Conservation (phyloP, 2,797 vertebrate species). For the Sebastes taczanowskii region DNA sequence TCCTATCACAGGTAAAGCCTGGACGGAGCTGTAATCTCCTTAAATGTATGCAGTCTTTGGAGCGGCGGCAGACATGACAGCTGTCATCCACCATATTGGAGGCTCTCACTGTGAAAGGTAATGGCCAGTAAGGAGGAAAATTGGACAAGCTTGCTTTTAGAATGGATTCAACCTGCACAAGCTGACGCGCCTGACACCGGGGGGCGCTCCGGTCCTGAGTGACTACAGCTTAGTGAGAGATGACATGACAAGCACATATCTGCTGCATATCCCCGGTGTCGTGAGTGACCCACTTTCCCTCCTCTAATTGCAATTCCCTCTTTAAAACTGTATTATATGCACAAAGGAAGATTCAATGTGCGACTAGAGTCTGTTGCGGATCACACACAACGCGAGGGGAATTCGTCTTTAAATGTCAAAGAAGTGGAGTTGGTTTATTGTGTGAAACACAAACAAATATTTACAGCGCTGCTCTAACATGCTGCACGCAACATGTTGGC, state of each 20-base stretch:
- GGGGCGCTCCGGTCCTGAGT: constrained; percentile 32
- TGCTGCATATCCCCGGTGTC: constrained; percentile 56
- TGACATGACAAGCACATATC: constrained; percentile 63
- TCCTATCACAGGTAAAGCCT: constrained; percentile 5
- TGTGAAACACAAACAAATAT: background rate
- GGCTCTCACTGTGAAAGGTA: constrained; percentile 29
- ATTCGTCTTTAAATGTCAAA: constrained; percentile 2
- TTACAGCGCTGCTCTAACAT: background rate
- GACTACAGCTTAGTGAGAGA: constrained; percentile 60
- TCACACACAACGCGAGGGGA: background rate
- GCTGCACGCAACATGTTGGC: no score
- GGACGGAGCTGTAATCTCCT: constrained; percentile 32
- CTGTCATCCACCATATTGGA: constrained; percentile 40
- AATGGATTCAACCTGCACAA: constrained; percentile 44
- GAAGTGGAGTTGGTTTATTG: background rate
- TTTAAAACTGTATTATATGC: constrained; percentile 51
- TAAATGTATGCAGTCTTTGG: constrained; percentile 16
- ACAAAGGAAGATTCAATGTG: constrained; percentile 15
- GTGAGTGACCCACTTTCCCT: constrained; percentile 59
- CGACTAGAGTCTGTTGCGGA: background rate
- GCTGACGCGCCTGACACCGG: constrained; percentile 36
- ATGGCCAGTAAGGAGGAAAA: constrained; percentile 33
- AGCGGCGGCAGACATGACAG: constrained; percentile 43
- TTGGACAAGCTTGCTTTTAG: constrained; percentile 34
- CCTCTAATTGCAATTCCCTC: constrained; percentile 60